Percentiles rank a stretch among this genome's conserved stretches.
Conservation (phyloP, 2,888 invertebrate genomes). For the Folsomia candida region DNA sequence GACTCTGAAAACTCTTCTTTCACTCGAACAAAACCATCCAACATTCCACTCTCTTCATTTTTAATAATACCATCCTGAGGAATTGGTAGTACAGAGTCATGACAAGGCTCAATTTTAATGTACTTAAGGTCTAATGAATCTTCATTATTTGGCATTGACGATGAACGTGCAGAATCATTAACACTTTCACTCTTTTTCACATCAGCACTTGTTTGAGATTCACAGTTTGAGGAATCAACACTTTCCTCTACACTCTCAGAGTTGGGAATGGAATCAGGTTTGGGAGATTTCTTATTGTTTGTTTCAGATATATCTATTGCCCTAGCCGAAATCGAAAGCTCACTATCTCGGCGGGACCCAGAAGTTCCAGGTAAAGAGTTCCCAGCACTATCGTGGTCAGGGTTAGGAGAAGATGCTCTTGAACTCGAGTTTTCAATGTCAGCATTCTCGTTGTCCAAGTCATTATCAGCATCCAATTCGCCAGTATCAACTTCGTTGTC, state of each 20-base stretch:
- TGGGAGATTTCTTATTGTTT: conserved; percentile 10
- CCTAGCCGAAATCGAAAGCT: conserved; percentile 10
- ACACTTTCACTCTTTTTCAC: conserved; percentile 13
- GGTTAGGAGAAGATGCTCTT: conserved; percentile 49
- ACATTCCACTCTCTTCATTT: not conserved
- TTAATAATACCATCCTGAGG: not conserved
- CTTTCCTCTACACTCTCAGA: conserved; percentile 9
- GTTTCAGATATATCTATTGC: not conserved
- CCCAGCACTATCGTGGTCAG: conserved; percentile 33
- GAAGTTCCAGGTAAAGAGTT: conserved; percentile 33
- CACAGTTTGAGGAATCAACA: not conserved
- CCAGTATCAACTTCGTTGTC: conserved; percentile 54
- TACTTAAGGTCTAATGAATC: not conserved
- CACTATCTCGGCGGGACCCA: conserved; percentile 18
- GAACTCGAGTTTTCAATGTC: conserved; percentile 51
- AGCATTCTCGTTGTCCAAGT: conserved; percentile 46
- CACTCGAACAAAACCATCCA: conserved; percentile 5
- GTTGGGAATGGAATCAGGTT: not conserved
- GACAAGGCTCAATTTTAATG: conserved; percentile 11
- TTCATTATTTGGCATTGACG: not conserved
- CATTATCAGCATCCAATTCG: conserved; percentile 42
- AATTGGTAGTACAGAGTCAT: not conserved
- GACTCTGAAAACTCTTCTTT: conserved; percentile 8
- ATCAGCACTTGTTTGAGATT: conserved; percentile 11
- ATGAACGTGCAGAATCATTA: not conserved